Percentiles rank a stretch among this genome's conserved stretches.
Evolutionary conservation across 2,113 vertebrate genomes (phyloP).

Genomic region (Apteryx mantelli): DNA sequence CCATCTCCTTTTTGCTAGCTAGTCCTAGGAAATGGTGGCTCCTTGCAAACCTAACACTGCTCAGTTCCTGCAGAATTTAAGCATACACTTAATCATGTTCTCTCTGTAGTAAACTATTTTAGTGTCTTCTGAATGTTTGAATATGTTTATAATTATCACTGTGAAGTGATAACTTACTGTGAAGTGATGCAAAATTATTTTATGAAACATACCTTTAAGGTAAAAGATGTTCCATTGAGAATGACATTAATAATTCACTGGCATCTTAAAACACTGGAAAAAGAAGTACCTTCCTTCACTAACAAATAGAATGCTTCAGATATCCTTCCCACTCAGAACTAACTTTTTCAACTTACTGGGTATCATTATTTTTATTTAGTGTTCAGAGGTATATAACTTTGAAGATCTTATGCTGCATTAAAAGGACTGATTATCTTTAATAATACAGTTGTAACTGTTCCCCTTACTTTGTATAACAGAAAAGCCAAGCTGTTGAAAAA

Average conservation of each 20-base stretch:
- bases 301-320: neutral
- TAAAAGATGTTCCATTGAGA: neutral
- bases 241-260: neutral
- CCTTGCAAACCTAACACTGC: neutral
- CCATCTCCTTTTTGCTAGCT: neutral
- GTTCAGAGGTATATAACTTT: neutral
- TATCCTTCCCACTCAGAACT: neutral
- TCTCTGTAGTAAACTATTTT: neutral
- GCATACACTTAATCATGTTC: neutral
- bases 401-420: neutral
- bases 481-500: neutral
- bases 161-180: neutral
- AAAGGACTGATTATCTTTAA: neutral
- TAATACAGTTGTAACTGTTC: neutral
- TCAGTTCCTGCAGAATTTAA: neutral
- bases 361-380: neutral
- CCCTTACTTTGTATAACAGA: neutral
- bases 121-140: neutral
- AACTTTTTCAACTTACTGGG: neutral
- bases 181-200: neutral
- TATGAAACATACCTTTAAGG: neutral
- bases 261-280: neutral
- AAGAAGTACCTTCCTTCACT: neutral
- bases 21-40: neutral
- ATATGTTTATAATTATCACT: neutral